A percentile compares a stretch with the other conserved stretches of the same genome.
Conservation (phyloP, 2,113 vertebrate species). For the Thalassoma bifasciatum region DNA sequence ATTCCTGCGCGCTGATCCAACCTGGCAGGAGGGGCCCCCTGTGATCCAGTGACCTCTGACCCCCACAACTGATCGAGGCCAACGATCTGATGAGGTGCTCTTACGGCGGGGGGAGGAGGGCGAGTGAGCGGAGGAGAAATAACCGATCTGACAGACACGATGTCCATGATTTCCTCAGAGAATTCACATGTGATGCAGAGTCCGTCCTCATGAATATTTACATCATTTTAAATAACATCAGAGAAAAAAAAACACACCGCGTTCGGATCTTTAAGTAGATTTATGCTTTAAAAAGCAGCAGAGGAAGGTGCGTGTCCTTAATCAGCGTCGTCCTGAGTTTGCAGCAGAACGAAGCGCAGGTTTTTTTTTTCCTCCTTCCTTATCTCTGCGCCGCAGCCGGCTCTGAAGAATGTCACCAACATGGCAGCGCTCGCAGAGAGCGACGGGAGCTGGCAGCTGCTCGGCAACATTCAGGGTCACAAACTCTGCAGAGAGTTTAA, state of each 20-base stretch:
- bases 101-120: slow-evolving; percentile 4
- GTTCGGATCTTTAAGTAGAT: slow-evolving; percentile 44
- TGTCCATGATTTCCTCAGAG: slow-evolving; percentile 36
- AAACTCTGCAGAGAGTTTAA: slow-evolving; percentile 3
- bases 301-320: slow-evolving; percentile 60
- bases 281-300: slow-evolving; percentile 43
- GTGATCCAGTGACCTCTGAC: slow-evolving; percentile 68
- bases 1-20: slow-evolving; percentile 65
- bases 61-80: slow-evolving; percentile 49
- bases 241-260: no score
- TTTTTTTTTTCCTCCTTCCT: slow-evolving; percentile 65
- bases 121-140: neutral
- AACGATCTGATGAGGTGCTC: slow-evolving; percentile 73
- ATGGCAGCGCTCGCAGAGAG: slow-evolving; percentile 49
- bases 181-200: slow-evolving; percentile 31
- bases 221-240: slow-evolving; percentile 57
- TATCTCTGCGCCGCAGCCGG: slow-evolving; percentile 73
- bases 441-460: slow-evolving; percentile 46
- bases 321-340: slow-evolving; percentile 55
- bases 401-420: slow-evolving; percentile 68
- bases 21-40: slow-evolving; percentile 46
- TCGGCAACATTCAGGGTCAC: slow-evolving; percentile 44
- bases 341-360: slow-evolving; percentile 50
- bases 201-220: slow-evolving; percentile 68
- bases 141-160: slow-evolving; percentile 19